phyloP scores from a whole-genome alignment of 2,113 vertebrate genomes.

The Syngnathus typhle region DNA sequence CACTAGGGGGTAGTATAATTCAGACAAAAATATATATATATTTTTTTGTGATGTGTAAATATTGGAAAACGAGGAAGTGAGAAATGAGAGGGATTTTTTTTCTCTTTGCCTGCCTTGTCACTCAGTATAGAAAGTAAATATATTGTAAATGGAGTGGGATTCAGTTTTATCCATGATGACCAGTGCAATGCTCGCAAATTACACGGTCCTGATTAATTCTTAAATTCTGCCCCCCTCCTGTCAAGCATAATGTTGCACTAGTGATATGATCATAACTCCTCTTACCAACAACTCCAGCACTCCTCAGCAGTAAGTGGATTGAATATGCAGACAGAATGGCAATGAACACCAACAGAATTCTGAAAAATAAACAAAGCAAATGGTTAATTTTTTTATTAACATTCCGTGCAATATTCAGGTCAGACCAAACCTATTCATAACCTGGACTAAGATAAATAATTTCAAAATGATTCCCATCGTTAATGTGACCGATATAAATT shows the following conservation, averaged over 20 bases:
- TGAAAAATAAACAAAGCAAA: conserved; percentile 43
- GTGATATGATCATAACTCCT: not conserved
- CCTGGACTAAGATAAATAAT: too few relatives aligned
- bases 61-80: too few relatives aligned
- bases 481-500: too few relatives aligned
- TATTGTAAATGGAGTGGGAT: too few relatives aligned
- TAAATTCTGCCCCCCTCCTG: not conserved
- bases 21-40: too few relatives aligned
- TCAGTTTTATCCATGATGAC: too few relatives aligned
- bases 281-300: conserved; percentile 80
- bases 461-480: too few relatives aligned
- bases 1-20: too few relatives aligned
- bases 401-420: too few relatives aligned
- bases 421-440: too few relatives aligned
- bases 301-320: conserved; percentile 80
- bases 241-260: not conserved
- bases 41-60: too few relatives aligned
- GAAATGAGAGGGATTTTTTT: not conserved
- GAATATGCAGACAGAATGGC: conserved; percentile 81
- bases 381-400: not conserved
- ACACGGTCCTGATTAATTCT: not conserved
- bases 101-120: too few relatives aligned
- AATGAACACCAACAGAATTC: conserved; percentile 74
- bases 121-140: not conserved
- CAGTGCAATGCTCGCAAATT: not conserved